A percentile compares a stretch with the other conserved stretches of the same genome.
phyloP scores from a whole-genome alignment of 2,113 vertebrate genomes.

The Rhinoderma darwinii region DNA sequence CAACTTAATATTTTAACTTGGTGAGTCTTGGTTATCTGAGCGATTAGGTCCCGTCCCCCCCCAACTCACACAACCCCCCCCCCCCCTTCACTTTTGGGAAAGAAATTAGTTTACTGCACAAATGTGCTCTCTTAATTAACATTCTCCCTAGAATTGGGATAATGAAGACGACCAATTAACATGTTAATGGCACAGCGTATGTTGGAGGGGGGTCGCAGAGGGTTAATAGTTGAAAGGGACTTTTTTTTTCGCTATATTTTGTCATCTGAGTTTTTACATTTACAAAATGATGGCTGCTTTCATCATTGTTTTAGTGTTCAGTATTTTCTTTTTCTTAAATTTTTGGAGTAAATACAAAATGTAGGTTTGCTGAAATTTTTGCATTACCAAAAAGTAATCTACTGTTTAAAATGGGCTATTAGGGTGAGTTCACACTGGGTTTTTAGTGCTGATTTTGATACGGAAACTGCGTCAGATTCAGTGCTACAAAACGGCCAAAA shows the following conservation, averaged over 20 bases:
- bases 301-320: neutral
- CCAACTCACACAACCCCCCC: too few species aligned
- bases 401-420: too few species aligned
- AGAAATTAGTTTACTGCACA: constrained; percentile 16
- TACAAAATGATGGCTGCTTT: neutral
- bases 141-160: neutral
- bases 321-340: neutral
- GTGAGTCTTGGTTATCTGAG: constrained; percentile 70
- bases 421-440: too few species aligned
- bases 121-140: constrained; percentile 35
- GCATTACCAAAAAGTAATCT: neutral
- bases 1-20: constrained; percentile 83
- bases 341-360: too few species aligned
- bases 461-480: too few species aligned
- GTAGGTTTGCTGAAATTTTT: neutral
- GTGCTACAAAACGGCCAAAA: too few species aligned
- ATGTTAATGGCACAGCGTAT: neutral
- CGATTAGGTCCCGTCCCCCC: constrained; percentile 62
- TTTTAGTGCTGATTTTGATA: too few species aligned
- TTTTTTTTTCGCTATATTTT: neutral
- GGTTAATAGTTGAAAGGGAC: neutral
- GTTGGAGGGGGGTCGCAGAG: neutral
- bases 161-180: constrained; percentile 36
- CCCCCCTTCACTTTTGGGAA: constrained; percentile 27
- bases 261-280: neutral